These are phyloP conservation scores for Drosophila pegasa DNA, from an alignment of 2,888 invertebrate species.

Conservation along the genomic window DNA sequence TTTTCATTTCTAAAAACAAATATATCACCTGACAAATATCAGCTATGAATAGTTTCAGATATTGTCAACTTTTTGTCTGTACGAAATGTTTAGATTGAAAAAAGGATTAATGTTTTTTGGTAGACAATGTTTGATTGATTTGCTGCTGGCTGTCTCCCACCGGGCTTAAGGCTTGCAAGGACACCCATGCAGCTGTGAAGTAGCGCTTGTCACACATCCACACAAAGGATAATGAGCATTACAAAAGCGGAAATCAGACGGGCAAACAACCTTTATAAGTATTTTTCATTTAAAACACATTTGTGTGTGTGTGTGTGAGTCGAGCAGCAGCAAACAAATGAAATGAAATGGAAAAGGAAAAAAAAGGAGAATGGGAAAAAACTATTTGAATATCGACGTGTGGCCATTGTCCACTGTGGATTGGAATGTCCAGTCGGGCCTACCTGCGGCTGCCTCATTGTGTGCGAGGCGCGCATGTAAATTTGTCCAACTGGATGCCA, in stretches of 20 bases:
- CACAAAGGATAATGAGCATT: conserved; percentile 64
- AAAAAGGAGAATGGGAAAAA: conserved; percentile 11
- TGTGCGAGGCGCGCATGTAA: conserved; percentile 74
- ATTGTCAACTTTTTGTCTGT: conserved; percentile 7
- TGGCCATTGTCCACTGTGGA: conserved; percentile 62
- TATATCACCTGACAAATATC: not conserved
- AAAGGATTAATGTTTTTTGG: conserved; percentile 34
- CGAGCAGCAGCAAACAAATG: conserved; percentile 20
- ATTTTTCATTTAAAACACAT: conserved; percentile 62
- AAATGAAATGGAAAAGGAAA: conserved; percentile 3
- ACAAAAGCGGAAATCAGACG: conserved; percentile 73
- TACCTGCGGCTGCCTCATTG: conserved; percentile 58
- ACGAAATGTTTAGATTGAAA: conserved; percentile 17
- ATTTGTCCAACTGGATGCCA: conserved; percentile 76
- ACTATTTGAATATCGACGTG: conserved; percentile 79
- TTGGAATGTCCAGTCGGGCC: conserved; percentile 37
- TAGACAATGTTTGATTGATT: conserved; percentile 55
- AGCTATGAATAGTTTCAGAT: not conserved
- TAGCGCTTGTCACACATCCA: conserved; percentile 41
- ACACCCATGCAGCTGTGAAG: conserved; percentile 37
- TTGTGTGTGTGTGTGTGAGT: conserved; percentile 30
- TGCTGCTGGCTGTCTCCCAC: conserved; percentile 30
- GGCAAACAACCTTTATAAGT: conserved; percentile 57
- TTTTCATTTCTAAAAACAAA: too few relatives aligned
- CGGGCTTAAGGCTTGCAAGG: conserved; percentile 34